Base-by-base conservation (phyloP, 2,113 vertebrate species). In the Rallus limicola region DNA sequence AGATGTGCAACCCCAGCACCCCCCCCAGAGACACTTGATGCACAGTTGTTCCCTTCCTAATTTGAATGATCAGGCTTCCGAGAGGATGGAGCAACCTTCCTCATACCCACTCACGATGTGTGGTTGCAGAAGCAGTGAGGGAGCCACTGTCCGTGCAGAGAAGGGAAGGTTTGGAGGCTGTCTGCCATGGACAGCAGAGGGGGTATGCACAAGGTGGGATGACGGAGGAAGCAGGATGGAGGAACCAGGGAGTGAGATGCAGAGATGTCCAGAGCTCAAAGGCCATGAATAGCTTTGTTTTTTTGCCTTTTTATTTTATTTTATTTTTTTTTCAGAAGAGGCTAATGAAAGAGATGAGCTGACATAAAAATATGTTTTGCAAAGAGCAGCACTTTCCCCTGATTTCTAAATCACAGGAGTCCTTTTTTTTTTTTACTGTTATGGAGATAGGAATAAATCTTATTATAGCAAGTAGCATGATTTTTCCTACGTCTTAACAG, bases 81-180 rank as follows among this genome's bases (percentile, higher is more conserved):
- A 24, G 31, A 65, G 36, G 36, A 85, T 36, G 40, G 58, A 72
- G 29, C 17, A 68, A 71, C 6, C 1, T 13, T 24, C 18, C 60
- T 58, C 55, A n/a, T 23, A 83, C 26, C 11, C n/a, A 36, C 24
- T 64, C 55, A 50, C 31, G 60, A 56, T 6, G 26, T 21, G 14
- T 11, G 3, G 2, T 34, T 18, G 12, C 24, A 17, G 59, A 48
- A 87, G 26, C 29, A 56, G 6, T 9, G 17, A 82, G 44, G 46
- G 33, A 86, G 24, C 42, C 29, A 4, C 1, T 3, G 48, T 14
- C 0, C 2, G 6, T 15, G 18, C 11, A 15, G 33, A 42, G 36
- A 56, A 59, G 29, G 13, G 25, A 56, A 7, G 64, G 14, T 48
- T 71, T 62, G n/a, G 38, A 67, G 62, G 20, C 8, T 78, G 10